These are phyloP conservation scores for Nothura maculosa DNA, from an alignment of 2,797 vertebrate genomes.

Conservation along the genomic window DNA sequence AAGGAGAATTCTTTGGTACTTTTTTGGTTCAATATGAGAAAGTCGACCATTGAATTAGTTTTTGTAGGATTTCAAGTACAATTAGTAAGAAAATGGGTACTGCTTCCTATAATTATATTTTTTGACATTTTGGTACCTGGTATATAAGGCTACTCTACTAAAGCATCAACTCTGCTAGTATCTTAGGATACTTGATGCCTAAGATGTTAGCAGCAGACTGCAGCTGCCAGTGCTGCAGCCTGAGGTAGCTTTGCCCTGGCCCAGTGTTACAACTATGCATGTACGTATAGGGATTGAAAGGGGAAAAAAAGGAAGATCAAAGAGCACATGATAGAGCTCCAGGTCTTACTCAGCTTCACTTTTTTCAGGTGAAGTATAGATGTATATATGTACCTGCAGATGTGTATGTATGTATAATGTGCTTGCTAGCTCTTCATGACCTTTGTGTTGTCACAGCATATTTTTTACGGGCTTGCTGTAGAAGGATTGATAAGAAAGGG, in stretches of 20 bases:
- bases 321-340: not conserved
- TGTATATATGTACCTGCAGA: not conserved
- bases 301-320: not conserved
- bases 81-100: not conserved
- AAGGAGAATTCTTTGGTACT: not conserved
- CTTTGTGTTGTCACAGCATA: not conserved
- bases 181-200: not conserved
- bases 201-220: not conserved
- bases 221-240: not conserved
- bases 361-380: not conserved
- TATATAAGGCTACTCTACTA: not conserved
- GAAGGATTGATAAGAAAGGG: not conserved
- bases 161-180: not conserved
- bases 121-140: not conserved
- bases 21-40: constrained; percentile 5
- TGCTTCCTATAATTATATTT: not conserved
- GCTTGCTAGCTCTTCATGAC: not conserved
- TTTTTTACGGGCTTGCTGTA: not conserved
- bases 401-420: rapidly evolving
- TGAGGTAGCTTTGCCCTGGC: not conserved
- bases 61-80: not conserved
- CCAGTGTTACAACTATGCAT: not conserved
- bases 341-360: not conserved
- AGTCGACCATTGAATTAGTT: not conserved
- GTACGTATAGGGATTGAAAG: no score